A percentile compares a stretch with the other conserved stretches of the same genome.
Conservation (phyloP, 2,888 invertebrate genomes). For the Dione juno region DNA sequence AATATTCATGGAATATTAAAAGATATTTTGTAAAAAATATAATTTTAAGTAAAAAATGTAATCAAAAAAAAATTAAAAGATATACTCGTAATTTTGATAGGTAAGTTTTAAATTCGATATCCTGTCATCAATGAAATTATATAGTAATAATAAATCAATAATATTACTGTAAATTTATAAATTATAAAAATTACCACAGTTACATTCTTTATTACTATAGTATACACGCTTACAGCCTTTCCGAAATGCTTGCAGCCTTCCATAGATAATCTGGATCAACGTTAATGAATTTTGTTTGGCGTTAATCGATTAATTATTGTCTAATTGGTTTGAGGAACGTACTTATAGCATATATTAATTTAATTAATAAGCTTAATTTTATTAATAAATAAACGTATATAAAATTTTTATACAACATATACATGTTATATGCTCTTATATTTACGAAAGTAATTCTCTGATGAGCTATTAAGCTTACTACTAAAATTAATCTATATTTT, state of each 20-base stretch:
- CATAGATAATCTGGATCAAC: constrained; percentile 24
- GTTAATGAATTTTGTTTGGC: constrained; percentile 33
- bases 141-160: constrained; percentile 4
- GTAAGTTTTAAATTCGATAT: neutral
- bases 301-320: constrained; percentile 12
- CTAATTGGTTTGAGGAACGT: neutral
- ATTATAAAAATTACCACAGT: neutral
- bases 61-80: no score
- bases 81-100: no score
- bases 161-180: neutral
- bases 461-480: no score
- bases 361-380: neutral
- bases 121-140: no score
- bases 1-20: no score
- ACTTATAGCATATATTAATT: neutral
- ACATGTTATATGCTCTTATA: no score
- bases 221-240: neutral
- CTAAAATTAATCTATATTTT: no score
- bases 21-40: no score
- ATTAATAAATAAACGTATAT: no score
- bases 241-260: neutral
- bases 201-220: neutral
- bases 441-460: no score
- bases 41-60: no score
- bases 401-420: no score